phyloP scores from a whole-genome alignment of 1,140 invertebrate species.

The Antheraea mylitta region DNA sequence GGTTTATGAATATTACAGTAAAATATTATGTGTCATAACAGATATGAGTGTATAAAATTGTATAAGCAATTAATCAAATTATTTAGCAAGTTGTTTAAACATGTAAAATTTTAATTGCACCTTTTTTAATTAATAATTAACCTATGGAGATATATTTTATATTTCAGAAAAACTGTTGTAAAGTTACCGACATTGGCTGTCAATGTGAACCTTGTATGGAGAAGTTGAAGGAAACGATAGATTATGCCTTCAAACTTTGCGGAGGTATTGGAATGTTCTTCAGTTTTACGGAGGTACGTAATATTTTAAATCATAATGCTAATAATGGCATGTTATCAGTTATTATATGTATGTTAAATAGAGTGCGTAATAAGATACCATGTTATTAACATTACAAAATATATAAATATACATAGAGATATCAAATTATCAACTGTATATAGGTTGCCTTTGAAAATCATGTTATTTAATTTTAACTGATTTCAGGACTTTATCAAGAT shows the following conservation, averaged over 20 bases:
- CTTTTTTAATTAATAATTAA: not conserved
- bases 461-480: too few species aligned
- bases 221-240: constrained; percentile 88
- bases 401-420: not conserved
- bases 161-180: constrained; percentile 75
- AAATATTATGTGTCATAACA: too few species aligned
- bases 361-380: not conserved
- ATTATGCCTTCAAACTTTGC: constrained; percentile 92
- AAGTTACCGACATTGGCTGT: constrained; percentile 62
- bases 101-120: not conserved
- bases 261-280: constrained; percentile 97
- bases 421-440: not conserved
- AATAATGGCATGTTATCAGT: constrained; percentile 4
- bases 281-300: constrained; percentile 96
- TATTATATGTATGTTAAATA: not conserved
- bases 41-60: too few species aligned
- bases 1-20: too few species aligned
- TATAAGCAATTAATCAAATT: not conserved
- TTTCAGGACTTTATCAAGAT: too few species aligned
- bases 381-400: not conserved
- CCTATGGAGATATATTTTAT: constrained; percentile 20
- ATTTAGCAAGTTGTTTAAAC: not conserved
- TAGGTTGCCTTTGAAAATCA: too few species aligned
- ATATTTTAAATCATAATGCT: constrained; percentile 5
- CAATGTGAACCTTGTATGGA: constrained; percentile 87